Evolutionary conservation across 2,113 vertebrate species (phyloP).

Genomic region (Pteruthius melanotis): DNA sequence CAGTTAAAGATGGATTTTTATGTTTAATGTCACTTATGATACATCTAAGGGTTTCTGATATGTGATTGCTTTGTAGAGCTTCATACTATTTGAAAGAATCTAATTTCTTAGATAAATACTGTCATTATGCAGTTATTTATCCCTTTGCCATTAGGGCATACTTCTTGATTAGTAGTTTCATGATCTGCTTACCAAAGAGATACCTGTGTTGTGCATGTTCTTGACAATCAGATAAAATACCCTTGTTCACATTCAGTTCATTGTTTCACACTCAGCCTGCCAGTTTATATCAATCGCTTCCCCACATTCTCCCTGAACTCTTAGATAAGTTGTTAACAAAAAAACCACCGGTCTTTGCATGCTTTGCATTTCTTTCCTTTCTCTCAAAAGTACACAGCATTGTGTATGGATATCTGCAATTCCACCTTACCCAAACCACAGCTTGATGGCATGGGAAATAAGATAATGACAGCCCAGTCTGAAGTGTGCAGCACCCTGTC

Average conservation of each 20-base stretch:
- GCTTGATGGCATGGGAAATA: not conserved
- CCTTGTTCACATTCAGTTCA: not conserved
- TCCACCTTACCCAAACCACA: not conserved
- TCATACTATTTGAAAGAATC: not conserved
- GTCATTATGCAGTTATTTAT: not conserved
- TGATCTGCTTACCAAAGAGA: not conserved
- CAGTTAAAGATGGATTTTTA: not conserved
- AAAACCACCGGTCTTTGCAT: accelerated
- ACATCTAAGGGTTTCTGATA: not conserved
- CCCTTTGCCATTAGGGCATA: not conserved
- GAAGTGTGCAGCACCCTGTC: not conserved
- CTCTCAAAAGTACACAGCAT: not conserved
- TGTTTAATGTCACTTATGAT: not conserved
- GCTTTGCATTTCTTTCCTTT: not conserved
- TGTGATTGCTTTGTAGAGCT: not conserved
- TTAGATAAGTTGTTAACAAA: not conserved
- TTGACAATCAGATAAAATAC: slow-evolving; percentile 10
- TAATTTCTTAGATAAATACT: not conserved
- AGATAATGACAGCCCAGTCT: not conserved
- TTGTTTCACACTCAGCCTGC: not conserved
- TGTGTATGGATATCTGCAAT: not conserved
- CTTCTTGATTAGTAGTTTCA: not conserved
- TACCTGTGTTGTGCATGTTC: not conserved
- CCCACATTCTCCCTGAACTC: not conserved
- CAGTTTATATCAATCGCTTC: not conserved